A percentile compares a stretch with the other conserved stretches of the same genome.
Evolutionary conservation across 2,113 vertebrate genomes (phyloP).

Genomic region (Gambusia affinis): DNA sequence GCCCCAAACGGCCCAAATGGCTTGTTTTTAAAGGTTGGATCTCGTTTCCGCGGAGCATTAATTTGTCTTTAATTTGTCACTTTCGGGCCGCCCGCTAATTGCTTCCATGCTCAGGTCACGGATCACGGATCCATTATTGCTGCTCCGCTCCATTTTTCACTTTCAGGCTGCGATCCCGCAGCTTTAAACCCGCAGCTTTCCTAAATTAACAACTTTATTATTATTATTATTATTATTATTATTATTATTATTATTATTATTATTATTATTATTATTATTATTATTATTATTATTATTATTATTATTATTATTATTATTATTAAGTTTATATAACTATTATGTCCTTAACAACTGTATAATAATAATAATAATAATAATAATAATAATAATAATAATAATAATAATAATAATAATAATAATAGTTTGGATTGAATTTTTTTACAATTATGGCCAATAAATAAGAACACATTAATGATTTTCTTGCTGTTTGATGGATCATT

Average conservation of each 20-base stretch:
- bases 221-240: not conserved
- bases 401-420: not conserved
- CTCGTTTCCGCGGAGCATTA: conserved; percentile 65
- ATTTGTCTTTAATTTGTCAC: conserved; percentile 66
- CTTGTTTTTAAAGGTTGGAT: conserved; percentile 69
- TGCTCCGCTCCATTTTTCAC: conserved; percentile 29
- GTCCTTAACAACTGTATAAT: no score
- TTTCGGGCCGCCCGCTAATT: conserved; percentile 63
- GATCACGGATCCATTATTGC: conserved; percentile 57
- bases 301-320: no score
- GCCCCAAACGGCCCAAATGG: conserved; percentile 38
- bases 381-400: no score
- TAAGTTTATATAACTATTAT: not conserved
- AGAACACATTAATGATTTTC: no score
- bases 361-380: no score
- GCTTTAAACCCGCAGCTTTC: no score
- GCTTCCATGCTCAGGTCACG: conserved; percentile 75
- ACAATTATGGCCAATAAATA: no score
- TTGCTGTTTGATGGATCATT: no score
- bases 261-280: not conserved
- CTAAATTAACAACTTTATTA: not conserved
- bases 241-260: not conserved
- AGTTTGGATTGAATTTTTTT: no score
- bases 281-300: not conserved
- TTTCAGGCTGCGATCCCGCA: not conserved